Conservation (phyloP, 2,888 invertebrate species). For the Tenthredo notha region DNA sequence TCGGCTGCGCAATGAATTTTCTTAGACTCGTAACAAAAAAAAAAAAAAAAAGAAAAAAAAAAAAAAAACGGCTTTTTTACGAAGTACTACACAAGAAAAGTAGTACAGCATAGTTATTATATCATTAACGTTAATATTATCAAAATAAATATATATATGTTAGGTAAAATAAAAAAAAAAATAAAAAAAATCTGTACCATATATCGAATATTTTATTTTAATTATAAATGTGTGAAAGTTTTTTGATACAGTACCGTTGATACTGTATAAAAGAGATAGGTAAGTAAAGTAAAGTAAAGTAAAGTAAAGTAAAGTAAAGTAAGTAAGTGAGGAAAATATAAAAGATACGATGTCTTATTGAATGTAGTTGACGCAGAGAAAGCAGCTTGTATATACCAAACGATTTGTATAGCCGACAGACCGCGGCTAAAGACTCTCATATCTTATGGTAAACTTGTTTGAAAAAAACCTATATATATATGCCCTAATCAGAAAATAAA, state of each 20-base stretch:
- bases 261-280: not conserved
- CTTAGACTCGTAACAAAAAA: no score
- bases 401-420: slow-evolving; percentile 27
- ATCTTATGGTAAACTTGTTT: not conserved
- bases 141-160: not conserved
- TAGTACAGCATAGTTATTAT: not conserved
- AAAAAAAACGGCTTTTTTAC: no score
- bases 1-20: not conserved
- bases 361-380: slow-evolving; percentile 33
- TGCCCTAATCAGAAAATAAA: not conserved
- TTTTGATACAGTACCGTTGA: not conserved
- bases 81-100: no score
- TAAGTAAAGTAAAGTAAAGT: slow-evolving; percentile 7
- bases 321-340: not conserved
- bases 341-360: not conserved
- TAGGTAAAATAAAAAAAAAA: no score
- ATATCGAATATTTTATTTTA: not conserved
- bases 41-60: no score
- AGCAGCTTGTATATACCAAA: slow-evolving; percentile 11
- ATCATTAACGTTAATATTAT: not conserved
- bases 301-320: slow-evolving; percentile 1
- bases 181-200: not conserved
- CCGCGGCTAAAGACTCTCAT: slow-evolving; percentile 31
- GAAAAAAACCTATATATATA: no score
- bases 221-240: slow-evolving; percentile 2